Evolutionary conservation across 1,140 invertebrate genomes (phyloP).

Genomic region (Babylonia areolata): DNA sequence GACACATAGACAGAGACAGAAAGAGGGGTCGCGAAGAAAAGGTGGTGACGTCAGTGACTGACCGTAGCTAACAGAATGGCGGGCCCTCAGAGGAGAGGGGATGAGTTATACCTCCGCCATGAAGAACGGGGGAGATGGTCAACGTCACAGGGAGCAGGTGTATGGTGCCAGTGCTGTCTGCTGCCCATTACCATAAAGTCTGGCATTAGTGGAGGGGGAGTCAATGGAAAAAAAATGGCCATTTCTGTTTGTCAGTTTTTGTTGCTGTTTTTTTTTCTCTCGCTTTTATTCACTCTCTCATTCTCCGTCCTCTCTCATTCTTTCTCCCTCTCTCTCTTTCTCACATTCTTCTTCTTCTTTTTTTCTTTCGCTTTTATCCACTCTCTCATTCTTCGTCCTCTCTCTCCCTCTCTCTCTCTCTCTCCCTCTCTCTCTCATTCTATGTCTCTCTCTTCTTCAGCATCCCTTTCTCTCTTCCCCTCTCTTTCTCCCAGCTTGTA

Average conservation of each 20-base stretch:
- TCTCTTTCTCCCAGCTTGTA: neutral
- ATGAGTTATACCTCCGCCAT: neutral
- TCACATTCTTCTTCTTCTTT: too few species aligned
- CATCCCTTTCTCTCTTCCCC: neutral
- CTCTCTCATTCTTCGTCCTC: conserved; percentile 15
- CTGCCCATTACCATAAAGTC: neutral
- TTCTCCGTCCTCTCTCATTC: neutral
- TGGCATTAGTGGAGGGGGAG: neutral
- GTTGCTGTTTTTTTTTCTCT: neutral
- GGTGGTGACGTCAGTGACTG: neutral
- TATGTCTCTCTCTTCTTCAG: conserved; percentile 8
- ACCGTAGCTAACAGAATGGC: neutral
- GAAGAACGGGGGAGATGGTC: neutral
- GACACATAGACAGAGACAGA: too few species aligned
- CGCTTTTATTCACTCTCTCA: neutral
- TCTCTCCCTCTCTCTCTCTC: neutral
- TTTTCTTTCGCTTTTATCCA: conserved; percentile 3
- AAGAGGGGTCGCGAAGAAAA: too few species aligned
- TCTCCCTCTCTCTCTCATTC: neutral
- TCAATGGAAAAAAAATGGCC: neutral
- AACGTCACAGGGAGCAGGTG: neutral
- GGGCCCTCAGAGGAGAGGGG: neutral
- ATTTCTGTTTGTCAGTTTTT: neutral
- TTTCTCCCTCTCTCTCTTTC: too few species aligned
- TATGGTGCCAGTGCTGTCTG: neutral